phyloP scores from a whole-genome alignment of 2,797 vertebrate genomes.

The Tarsius wallacei region DNA sequence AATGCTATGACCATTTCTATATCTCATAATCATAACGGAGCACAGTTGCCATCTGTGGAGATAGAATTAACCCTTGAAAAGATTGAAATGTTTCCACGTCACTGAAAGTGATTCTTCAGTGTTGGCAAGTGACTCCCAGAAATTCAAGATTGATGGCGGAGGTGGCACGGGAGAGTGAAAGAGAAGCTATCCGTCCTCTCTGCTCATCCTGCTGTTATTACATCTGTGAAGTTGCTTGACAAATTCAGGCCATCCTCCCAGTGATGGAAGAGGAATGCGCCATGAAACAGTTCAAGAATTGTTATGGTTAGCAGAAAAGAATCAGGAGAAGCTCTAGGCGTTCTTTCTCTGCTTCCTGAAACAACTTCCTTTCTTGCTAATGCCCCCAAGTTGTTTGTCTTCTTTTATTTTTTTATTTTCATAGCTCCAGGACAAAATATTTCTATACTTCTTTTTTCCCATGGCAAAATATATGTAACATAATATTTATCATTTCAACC shows the following conservation, averaged over 20 bases:
- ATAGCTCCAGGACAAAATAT: too few species aligned
- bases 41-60: not conserved
- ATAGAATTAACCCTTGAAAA: slow-evolving; percentile 28
- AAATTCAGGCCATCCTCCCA: not conserved
- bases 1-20: not conserved
- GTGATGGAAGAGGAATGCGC: not conserved
- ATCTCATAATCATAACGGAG: not conserved
- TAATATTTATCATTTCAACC: too few species aligned
- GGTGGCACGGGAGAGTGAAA: not conserved
- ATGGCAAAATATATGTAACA: too few species aligned
- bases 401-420: too few species aligned
- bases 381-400: too few species aligned
- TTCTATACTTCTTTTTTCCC: too few species aligned
- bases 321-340: not conserved
- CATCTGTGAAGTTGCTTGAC: not conserved
- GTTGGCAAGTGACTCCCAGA: not conserved
- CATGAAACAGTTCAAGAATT: not conserved
- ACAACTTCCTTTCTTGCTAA: too few species aligned
- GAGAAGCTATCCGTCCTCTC: not conserved
- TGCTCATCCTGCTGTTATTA: not conserved
- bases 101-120: slow-evolving; percentile 31
- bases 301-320: not conserved
- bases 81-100: not conserved
- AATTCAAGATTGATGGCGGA: not conserved
- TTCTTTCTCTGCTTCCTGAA: not conserved